Evolutionary conservation across 2,888 invertebrate species (phyloP), one percentile per base, ranked within the genome.

Genomic region (Acheta domesticus): DNA sequence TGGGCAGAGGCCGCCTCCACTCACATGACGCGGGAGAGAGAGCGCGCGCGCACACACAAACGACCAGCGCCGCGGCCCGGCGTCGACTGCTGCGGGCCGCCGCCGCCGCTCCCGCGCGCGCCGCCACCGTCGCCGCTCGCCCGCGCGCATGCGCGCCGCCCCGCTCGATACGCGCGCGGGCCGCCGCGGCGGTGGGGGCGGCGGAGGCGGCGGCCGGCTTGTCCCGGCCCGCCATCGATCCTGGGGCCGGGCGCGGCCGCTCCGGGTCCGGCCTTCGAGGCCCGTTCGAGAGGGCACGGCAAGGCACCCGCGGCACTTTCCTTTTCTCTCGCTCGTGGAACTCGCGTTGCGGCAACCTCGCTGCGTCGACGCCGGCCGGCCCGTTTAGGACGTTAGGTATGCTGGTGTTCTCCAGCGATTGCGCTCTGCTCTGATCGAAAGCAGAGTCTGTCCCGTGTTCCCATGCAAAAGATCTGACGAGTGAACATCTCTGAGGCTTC

Each of bases 51-150:
- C 50, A 75, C 79, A 77, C 48, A 73, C 73, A 16, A 21, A n/a
- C 78, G 78, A 73, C 49, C 48, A n/a, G 36, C 48, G 36, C 79
- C 77, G n/a, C 14, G 16, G 62, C 75, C 75, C 14, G 49, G 62
- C 36, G 48, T 49, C 48, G 74, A 36, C 75, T 48, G 48, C n/a
- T 14, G 23, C 78, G 74, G 19, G n/a, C n/a, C 21, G 21, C 74
- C 49, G 14, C 20, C 48, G 48, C 48, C 21, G 75, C 49, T 16
- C 76, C 77, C 23, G 48, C 49, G 48, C 77, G 19, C 48, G 19
- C 19, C 49, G 49, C n/a, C 21, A 75, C n/a, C 75, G 20, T 20
- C 16, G 23, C 20, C 36, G 16, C 36, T 20, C 21, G 14, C 21
- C 21, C 75, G 21, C 20, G 75, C 36, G 36, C 75, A 75, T 23